Evolutionary conservation across 2,797 vertebrate species (phyloP), one percentile per base, ranked within the genome.

Genomic region (Macropodus opercularis): DNA sequence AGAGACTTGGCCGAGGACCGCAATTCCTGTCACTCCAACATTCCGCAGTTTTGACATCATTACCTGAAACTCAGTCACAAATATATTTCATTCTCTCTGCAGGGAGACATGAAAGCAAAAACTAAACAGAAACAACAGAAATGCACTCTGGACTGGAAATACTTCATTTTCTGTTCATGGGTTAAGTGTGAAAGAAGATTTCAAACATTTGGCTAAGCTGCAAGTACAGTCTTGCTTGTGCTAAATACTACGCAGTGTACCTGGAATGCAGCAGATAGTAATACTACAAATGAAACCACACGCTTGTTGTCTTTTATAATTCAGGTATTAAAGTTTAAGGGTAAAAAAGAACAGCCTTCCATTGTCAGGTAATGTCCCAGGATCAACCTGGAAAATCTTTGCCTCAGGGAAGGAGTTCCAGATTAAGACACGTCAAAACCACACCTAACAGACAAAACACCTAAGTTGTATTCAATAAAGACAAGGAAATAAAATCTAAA

Each of bases 31-130:
- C 69, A 56, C 64, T 58, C 32, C 72, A 67, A 63, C 86, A 89
- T 91, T 89, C 88, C 85, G 69, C 49, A 54, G 72, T 70, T 60
- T 74, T 85, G 81, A 89, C 82, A 83, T 87, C 81, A 89, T 79
- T 47, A 82, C 64, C 77, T 85, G 83, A 87, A 84, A 88, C 79
- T 29, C 46, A 53, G 54, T 55, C 77, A 79, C 80, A 73, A 42
- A 26, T n/a, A 60, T 36, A 10, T 64, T 75, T 72, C 41, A 64
- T 9, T 29, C 42, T 52, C 34, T 69, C 63, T 34, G 24, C 29
- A 47, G 65, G 55, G 57, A 53, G 7, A 24, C 41, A 53, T 14
- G 44, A 31, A 50, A 26, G 44, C 35, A 36, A 18, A 58, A 38
- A n/a, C 14, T 15, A 43, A 60, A 62, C 26, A 49, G 27, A 8